Evolutionary conservation across 2,113 vertebrate species (phyloP).

Genomic region (Puma concolor): DNA sequence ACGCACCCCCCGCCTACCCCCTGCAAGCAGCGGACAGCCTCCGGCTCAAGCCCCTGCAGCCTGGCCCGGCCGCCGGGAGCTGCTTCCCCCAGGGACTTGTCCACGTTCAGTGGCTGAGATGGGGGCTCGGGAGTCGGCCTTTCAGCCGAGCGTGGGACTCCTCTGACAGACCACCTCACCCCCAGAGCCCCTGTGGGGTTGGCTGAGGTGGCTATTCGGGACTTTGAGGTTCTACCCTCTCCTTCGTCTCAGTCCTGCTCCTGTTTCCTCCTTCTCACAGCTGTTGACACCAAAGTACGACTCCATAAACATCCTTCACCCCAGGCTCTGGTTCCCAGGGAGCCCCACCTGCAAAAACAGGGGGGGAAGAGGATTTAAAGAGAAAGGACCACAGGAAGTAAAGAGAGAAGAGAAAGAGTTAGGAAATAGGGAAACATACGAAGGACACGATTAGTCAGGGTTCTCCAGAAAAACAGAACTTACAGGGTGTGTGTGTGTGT

Average conservation of each 20-base stretch:
- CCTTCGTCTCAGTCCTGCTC: not conserved
- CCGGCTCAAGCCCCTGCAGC: not conserved
- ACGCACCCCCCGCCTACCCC: not conserved
- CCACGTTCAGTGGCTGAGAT: not conserved
- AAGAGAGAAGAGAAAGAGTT: not conserved
- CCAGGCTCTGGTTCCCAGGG: not conserved
- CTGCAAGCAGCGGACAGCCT: not conserved
- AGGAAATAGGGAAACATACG: not conserved
- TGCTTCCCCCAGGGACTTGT: not conserved
- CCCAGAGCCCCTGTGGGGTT: not conserved
- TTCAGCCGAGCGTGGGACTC: not conserved
- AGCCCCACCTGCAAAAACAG: not conserved
- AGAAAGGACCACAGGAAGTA: not conserved
- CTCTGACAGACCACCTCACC: not conserved
- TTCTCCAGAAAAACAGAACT: not conserved
- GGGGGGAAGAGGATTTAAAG: not conserved
- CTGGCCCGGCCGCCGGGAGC: not conserved
- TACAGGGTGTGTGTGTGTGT: too few relatives aligned
- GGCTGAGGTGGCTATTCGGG: not conserved
- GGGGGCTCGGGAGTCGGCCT: not conserved
- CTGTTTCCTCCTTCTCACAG: not conserved
- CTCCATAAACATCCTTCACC: not conserved
- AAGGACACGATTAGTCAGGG: not conserved
- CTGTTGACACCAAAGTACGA: not conserved
- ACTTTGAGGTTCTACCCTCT: not conserved